Base-by-base conservation (phyloP, 37 sponge, comb jelly and placozoan species). In the Axinella damicornis region DNA sequence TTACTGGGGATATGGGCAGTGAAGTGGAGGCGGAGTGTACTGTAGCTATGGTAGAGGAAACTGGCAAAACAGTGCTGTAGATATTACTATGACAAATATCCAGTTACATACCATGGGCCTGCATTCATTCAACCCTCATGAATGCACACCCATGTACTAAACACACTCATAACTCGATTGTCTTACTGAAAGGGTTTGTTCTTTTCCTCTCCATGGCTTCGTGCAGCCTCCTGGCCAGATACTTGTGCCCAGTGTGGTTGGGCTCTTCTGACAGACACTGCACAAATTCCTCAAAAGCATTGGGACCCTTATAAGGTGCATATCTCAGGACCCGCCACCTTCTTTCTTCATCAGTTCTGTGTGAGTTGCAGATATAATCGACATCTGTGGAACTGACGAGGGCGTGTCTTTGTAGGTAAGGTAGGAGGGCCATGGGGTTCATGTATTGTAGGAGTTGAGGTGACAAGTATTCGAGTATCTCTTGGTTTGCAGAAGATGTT, bases 121-220 rank as follows among this genome's bases (percentile, higher is more conserved):
- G 9, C 4, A 9, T 46, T 4, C 9, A 9, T 46, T 46, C 4
- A 4, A 46, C 46, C 9, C 9, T 4, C 46, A 46, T 12, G 9
- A 46, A 46, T 46, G 46, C 46, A 46, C 46, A 46, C 9, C 6
- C 46, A 46, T 46, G 46, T 46, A 46, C 46, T 12, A 46, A 12
- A 46, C 46, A 46, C 4, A 12, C 6, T 12, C 9, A 46, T 46
- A 46, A 46, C 9, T 12, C 9, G 4, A 46, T 46, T 12, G 9
- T 5, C 82, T 69, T 40, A 82, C 84, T 65, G 37, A 73, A 73
- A 30, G 84, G 84, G 54, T 83, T 35, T n/a, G 34, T 20, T 64
- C 66, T 61, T 40, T 83, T 83, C 56, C 27, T 64, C 37, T 83
- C 75, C 31, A 83, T 46, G 2, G 80, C 87, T 11, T 86, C 80